Conservation (phyloP, 1,140 invertebrate species). For the Formica selysi region DNA sequence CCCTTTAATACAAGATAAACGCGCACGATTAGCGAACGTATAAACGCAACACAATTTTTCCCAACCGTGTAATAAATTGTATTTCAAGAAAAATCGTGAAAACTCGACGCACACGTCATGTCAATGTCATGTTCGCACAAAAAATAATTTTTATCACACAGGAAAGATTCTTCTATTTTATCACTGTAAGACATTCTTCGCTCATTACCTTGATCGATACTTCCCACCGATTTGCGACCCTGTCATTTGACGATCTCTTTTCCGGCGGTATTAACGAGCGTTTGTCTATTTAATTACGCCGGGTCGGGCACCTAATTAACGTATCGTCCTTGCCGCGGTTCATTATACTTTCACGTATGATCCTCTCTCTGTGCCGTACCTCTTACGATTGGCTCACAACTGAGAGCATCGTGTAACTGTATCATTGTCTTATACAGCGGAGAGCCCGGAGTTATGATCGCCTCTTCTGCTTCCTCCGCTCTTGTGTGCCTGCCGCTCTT, state of each 20-base stretch:
- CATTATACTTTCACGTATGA: slow-evolving; percentile 69
- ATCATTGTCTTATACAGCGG: slow-evolving; percentile 82
- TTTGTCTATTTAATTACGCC: slow-evolving; percentile 45
- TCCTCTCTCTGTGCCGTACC: slow-evolving; percentile 58
- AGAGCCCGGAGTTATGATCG: slow-evolving; percentile 60
- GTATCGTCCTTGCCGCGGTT: slow-evolving; percentile 43
- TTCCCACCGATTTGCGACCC: slow-evolving; percentile 6
- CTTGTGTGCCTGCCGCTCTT: slow-evolving; percentile 19
- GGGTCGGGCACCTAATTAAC: slow-evolving; percentile 24
- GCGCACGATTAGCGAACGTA: slow-evolving; percentile 20
- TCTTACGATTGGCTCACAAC: slow-evolving; percentile 77
- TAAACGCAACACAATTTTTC: neutral
- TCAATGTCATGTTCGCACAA: too few relatives aligned
- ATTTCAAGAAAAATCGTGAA: slow-evolving; percentile 12
- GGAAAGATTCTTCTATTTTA: neutral
- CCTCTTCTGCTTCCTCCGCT: slow-evolving; percentile 54
- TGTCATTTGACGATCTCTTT: slow-evolving; percentile 2
- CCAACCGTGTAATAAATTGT: neutral
- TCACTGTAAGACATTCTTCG: slow-evolving; percentile 24
- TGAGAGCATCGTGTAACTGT: slow-evolving; percentile 80
- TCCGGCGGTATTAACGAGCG: slow-evolving; percentile 33
- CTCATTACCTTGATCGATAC: slow-evolving; percentile 24
- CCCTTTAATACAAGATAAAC: slow-evolving; percentile 30
- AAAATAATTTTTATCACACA: neutral
- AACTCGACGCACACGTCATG: neutral